Conservation (phyloP, 2,113 vertebrate species). For the Nettapus auritus region DNA sequence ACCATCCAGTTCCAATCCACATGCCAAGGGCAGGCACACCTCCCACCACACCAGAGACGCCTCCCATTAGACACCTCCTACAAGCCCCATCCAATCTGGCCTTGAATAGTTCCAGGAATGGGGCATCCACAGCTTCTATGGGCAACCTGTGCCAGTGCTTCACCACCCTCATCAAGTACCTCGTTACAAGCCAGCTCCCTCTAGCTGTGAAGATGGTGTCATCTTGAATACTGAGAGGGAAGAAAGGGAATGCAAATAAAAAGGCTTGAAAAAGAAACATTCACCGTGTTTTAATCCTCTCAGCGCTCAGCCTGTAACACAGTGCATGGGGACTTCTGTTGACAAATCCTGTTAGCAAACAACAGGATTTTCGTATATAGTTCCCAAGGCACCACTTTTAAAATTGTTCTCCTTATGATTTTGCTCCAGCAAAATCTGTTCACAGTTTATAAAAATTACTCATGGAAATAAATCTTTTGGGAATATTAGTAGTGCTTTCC, state of each 20-base stretch:
- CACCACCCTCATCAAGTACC: background rate
- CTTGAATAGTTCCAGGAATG: background rate
- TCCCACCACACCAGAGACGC: background rate
- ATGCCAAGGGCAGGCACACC: background rate
- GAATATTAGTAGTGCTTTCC: background rate
- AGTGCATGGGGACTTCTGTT: background rate
- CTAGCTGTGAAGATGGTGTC: background rate
- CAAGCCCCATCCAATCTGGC: background rate
- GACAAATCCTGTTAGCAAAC: constrained; percentile 26
- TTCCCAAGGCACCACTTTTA: constrained; percentile 18
- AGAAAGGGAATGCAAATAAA: background rate
- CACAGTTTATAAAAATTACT: constrained; percentile 22
- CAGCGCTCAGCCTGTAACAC: background rate
- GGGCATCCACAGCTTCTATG: background rate
- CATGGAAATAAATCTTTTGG: background rate
- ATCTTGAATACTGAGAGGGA: background rate
- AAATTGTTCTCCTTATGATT: constrained; percentile 1
- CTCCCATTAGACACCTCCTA: background rate
- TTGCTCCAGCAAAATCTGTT: background rate
- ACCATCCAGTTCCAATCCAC: background rate
- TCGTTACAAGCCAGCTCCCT: background rate
- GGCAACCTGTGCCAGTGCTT: background rate
- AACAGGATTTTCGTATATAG: background rate
- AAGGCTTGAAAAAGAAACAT: background rate
- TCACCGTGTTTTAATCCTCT: background rate